phyloP scores from a whole-genome alignment of 2,888 invertebrate species.

The Cheilosia scutellata region DNA sequence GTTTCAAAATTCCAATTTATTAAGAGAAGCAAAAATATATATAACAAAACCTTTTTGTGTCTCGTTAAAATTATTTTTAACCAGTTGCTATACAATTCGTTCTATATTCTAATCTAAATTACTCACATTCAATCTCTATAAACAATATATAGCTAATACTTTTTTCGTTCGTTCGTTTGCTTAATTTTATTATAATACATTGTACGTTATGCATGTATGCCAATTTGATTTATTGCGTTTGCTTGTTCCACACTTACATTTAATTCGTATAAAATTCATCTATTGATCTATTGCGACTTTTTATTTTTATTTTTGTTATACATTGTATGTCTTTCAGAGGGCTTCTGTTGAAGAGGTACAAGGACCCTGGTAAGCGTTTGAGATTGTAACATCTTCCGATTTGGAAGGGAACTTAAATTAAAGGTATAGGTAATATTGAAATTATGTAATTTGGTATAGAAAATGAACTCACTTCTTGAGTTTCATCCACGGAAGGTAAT shows the following conservation, averaged over 20 bases:
- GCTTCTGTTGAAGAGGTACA: constrained; percentile 86
- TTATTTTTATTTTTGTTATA: constrained; percentile 31
- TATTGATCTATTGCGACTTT: constrained; percentile 53
- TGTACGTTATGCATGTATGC: not conserved
- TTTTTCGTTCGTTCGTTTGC: not conserved
- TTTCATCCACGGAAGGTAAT: constrained; percentile 91
- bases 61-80: too few relatives aligned
- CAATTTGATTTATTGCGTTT: constrained; percentile 20
- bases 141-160: not conserved
- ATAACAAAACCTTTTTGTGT: too few relatives aligned
- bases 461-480: constrained; percentile 87
- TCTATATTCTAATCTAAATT: too few relatives aligned
- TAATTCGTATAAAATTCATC: constrained; percentile 70
- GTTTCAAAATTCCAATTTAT: too few relatives aligned
- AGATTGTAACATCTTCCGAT: constrained; percentile 76
- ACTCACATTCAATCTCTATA: too few relatives aligned
- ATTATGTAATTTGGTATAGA: not conserved
- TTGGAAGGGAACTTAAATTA: constrained; percentile 65
- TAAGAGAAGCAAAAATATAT: too few relatives aligned
- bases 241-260: constrained; percentile 39
- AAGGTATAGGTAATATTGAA: not conserved
- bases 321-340: constrained; percentile 77
- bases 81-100: too few relatives aligned
- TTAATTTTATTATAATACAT: not conserved
- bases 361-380: constrained; percentile 85